phyloP scores from a whole-genome alignment of 2,888 invertebrate species.

The Phrixothrix hirtus region DNA sequence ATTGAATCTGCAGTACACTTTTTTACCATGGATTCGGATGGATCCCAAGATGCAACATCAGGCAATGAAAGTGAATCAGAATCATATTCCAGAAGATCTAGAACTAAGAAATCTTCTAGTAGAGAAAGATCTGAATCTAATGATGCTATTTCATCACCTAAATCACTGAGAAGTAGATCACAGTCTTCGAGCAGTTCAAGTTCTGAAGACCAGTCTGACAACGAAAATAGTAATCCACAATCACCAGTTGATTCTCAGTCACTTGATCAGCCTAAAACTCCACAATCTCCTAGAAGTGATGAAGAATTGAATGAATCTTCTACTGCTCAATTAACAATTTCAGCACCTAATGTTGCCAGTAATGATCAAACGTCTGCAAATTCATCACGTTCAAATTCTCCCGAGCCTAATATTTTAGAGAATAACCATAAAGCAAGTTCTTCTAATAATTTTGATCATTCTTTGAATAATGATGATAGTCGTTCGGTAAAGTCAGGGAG shows the following conservation, averaged over 20 bases:
- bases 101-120: constrained; percentile 36
- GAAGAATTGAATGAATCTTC: not conserved
- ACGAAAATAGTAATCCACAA: constrained; percentile 35
- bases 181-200: constrained; percentile 29
- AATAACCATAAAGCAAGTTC: constrained; percentile 16
- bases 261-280: constrained; percentile 6
- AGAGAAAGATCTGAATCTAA: constrained; percentile 30
- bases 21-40: constrained; percentile 63
- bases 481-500: constrained; percentile 43
- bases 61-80: constrained; percentile 50
- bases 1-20: constrained; percentile 35
- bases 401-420: constrained; percentile 3
- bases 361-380: constrained; percentile 10
- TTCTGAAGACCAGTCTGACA: constrained; percentile 20
- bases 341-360: constrained; percentile 24
- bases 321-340: constrained; percentile 20
- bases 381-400: constrained; percentile 34
- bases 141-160: no score
- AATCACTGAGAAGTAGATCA: constrained; percentile 30
- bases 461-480: constrained; percentile 27
- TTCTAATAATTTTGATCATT: constrained; percentile 22
- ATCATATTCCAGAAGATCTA: constrained; percentile 37
- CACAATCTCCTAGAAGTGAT: constrained; percentile 26
- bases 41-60: constrained; percentile 60
- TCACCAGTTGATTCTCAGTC: constrained; percentile 24